Conservation (phyloP, 2,797 vertebrate genomes). For the Enteromius fasciolatus region DNA sequence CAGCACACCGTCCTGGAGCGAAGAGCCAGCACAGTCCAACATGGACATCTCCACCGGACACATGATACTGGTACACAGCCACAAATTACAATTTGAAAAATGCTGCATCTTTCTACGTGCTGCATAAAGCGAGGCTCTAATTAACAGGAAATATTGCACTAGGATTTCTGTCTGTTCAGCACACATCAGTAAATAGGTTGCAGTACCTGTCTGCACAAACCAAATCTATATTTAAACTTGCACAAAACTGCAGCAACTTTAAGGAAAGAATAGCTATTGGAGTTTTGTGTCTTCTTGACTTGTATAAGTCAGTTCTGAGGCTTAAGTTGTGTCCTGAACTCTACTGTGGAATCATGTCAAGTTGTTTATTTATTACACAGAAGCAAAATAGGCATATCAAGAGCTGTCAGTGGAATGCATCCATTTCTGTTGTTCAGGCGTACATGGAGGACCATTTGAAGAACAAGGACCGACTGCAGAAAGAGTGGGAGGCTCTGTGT, state of each 20-base stretch:
- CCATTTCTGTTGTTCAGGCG: constrained; percentile 72
- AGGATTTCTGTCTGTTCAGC: neutral
- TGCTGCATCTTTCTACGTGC: neutral
- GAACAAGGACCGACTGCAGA: constrained; percentile 92
- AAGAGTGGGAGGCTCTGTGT: constrained; percentile 96
- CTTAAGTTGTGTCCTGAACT: neutral
- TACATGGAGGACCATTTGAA: constrained; percentile 98
- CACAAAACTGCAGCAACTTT: neutral
- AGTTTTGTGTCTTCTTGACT: neutral
- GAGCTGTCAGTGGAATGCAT: neutral
- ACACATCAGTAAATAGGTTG: neutral
- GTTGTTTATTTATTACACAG: neutral
- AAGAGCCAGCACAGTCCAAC: constrained; percentile 96
- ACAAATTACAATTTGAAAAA: neutral
- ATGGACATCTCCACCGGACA: constrained; percentile 99
- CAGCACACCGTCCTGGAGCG: constrained; percentile 97
- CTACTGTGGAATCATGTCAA: neutral
- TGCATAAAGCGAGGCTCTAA: neutral
- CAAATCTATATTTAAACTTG: neutral
- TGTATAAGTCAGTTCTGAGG: constrained; percentile 2
- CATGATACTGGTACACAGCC: constrained; percentile 92
- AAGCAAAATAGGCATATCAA: neutral
- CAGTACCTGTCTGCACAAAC: constrained; percentile 1
- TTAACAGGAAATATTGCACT: constrained; percentile 4
- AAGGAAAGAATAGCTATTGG: neutral